Evolutionary conservation across 2,113 vertebrate species (phyloP).

Genomic region (Nettapus auritus): DNA sequence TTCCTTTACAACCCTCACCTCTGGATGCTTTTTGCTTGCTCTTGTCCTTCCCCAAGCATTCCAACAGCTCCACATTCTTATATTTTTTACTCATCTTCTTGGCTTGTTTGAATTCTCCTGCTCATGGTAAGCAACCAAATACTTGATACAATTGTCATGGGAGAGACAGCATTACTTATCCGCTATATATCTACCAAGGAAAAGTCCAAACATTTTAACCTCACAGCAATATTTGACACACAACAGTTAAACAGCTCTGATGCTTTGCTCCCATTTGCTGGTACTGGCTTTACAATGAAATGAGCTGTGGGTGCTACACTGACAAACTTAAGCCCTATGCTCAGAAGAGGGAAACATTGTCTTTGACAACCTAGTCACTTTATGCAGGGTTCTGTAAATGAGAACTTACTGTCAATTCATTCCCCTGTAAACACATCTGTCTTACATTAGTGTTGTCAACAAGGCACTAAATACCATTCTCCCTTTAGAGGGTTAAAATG

Average conservation of each 20-base stretch:
- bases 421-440: neutral
- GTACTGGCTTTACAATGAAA: neutral
- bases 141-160: neutral
- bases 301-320: neutral
- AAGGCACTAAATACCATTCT: neutral
- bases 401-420: neutral
- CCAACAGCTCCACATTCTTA: neutral
- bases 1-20: neutral
- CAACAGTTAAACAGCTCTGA: neutral
- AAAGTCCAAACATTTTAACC: neutral
- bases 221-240: neutral
- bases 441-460: neutral
- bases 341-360: neutral
- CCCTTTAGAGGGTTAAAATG: conserved; percentile 23
- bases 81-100: neutral
- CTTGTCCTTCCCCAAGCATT: neutral
- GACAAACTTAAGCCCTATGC: conserved; percentile 2
- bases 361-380: neutral
- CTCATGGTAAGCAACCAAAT: neutral
- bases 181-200: neutral
- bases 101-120: neutral
- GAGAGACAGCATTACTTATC: neutral
- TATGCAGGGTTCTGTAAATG: conserved; percentile 6
- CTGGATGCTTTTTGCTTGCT: neutral
- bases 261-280: neutral